Evolutionary conservation across 1,140 invertebrate species (phyloP).

Genomic region (Thalassaphorura encarpata): DNA sequence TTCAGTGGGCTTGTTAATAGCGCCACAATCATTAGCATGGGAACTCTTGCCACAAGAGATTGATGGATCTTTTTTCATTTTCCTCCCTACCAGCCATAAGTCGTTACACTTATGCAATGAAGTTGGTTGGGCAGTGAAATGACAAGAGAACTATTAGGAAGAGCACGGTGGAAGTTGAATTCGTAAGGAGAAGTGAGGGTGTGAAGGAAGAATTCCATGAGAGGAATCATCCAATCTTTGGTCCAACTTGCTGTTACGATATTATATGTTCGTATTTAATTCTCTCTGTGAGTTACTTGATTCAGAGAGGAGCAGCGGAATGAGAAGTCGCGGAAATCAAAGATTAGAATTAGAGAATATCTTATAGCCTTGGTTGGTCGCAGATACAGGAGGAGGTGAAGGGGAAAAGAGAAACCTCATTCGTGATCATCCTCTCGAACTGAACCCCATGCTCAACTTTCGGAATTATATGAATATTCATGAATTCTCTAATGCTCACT

Average conservation of each 20-base stretch:
- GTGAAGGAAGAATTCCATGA: neutral
- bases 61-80: too few species aligned
- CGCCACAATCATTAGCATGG: too few species aligned
- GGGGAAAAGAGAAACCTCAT: slow-evolving; percentile 23
- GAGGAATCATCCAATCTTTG: too few species aligned
- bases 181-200: neutral
- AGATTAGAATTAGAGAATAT: slow-evolving; percentile 31
- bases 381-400: slow-evolving; percentile 10
- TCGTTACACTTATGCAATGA: too few species aligned
- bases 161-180: neutral
- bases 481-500: slow-evolving; percentile 19
- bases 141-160: too few species aligned
- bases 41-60: too few species aligned
- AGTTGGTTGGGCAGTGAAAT: too few species aligned
- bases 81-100: too few species aligned
- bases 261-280: neutral
- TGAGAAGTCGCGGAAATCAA: slow-evolving; percentile 32
- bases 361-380: neutral
- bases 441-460: slow-evolving; percentile 12
- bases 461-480: slow-evolving; percentile 32
- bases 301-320: slow-evolving; percentile 3
- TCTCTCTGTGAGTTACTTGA: neutral
- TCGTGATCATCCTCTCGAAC: slow-evolving; percentile 16
- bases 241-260: too few species aligned
- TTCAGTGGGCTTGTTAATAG: too few species aligned